phyloP scores from a whole-genome alignment of 2,888 invertebrate species.

The Nipponacmea schrenckii region DNA sequence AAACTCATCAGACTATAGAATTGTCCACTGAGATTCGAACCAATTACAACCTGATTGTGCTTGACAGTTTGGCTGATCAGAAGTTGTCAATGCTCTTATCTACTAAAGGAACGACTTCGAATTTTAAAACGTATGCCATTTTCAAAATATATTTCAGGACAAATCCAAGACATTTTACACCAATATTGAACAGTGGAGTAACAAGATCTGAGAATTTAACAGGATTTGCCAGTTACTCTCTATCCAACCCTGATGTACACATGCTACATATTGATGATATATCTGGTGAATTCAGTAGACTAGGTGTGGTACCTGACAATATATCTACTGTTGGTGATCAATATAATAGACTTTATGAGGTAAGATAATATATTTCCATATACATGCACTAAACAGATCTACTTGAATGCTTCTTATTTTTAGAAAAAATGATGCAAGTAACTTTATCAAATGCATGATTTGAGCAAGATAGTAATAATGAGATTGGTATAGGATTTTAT shows the following conservation, averaged over 20 bases:
- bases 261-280: not conserved
- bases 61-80: not conserved
- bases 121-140: too few species aligned
- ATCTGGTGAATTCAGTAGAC: not conserved
- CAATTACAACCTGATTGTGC: not conserved
- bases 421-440: too few species aligned
- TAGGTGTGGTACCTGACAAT: not conserved
- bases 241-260: not conserved
- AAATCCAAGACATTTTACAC: constrained; percentile 55
- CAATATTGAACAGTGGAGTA: constrained; percentile 57
- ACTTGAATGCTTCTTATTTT: too few species aligned
- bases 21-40: not conserved
- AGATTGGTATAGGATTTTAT: too few species aligned
- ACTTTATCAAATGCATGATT: too few species aligned
- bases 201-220: constrained; percentile 55
- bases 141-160: constrained; percentile 36
- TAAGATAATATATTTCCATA: not conserved
- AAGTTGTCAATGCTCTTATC: not conserved
- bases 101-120: not conserved
- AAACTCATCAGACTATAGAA: too few species aligned
- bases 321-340: not conserved
- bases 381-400: too few species aligned
- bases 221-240: constrained; percentile 21
- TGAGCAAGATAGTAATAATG: too few species aligned
- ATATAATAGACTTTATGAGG: not conserved